Evolutionary conservation across 1,140 invertebrate genomes (phyloP).

Genomic region (Drosophila obscura): DNA sequence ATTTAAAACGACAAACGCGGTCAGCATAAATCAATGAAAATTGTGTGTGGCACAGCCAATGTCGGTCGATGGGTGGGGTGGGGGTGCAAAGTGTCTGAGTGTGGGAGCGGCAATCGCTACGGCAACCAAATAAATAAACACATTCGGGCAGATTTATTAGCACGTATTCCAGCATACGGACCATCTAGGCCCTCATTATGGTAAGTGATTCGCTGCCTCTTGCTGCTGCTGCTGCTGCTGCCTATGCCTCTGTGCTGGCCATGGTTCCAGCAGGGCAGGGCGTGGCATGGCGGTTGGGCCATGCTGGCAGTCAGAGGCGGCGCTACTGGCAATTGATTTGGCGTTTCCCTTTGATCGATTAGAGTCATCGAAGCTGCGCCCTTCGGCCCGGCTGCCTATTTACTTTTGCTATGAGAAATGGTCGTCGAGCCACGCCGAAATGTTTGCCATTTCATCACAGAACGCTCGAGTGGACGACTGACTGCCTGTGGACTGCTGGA

Average conservation of each 20-base stretch:
- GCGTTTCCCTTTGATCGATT: constrained; percentile 76
- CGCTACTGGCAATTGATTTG: constrained; percentile 68
- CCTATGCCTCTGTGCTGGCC: constrained; percentile 17
- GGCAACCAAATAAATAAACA: constrained; percentile 59
- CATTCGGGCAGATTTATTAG: constrained; percentile 67
- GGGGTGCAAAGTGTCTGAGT: background rate
- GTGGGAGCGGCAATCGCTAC: constrained; percentile 9
- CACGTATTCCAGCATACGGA: constrained; percentile 39
- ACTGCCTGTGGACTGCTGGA: constrained; percentile 15
- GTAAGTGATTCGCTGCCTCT: constrained; percentile 54
- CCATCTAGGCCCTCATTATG: constrained; percentile 59
- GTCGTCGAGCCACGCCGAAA: constrained; percentile 28
- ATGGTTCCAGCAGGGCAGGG: constrained; percentile 21
- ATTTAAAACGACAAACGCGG: constrained; percentile 61
- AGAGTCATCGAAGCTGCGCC: constrained; percentile 63
- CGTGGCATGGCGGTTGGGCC: background rate
- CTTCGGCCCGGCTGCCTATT: constrained; percentile 49
- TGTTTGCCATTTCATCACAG: constrained; percentile 69
- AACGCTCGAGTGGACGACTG: constrained; percentile 51
- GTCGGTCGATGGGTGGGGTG: no score
- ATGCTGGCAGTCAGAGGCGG: constrained; percentile 37
- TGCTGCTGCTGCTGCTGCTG: constrained; percentile 3
- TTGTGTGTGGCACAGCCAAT: constrained; percentile 23
- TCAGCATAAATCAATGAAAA: constrained; percentile 59
- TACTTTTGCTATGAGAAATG: constrained; percentile 72